These are phyloP conservation scores for Maniola hyperantus DNA, from an alignment of 2,888 invertebrate species.

Conservation along the genomic window DNA sequence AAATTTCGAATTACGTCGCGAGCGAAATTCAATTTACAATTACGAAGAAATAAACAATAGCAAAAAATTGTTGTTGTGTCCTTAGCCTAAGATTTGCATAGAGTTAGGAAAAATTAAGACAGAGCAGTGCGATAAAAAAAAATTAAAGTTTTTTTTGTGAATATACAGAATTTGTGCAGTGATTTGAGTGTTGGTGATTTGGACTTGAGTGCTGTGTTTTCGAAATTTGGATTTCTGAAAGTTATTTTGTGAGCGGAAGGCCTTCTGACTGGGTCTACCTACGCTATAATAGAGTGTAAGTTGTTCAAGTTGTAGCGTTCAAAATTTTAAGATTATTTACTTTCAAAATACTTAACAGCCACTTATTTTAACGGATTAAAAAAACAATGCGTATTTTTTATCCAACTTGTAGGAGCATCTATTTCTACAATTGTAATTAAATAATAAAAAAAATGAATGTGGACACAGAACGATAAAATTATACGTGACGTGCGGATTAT, in stretches of 20 bases:
- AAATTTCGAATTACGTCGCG: constrained; percentile 35
- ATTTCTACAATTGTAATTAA: too few relatives aligned
- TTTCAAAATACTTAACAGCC: too few relatives aligned
- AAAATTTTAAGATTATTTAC: background rate
- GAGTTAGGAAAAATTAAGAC: background rate
- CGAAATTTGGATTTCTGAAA: constrained; percentile 19
- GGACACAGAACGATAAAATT: too few relatives aligned
- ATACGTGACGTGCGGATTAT: too few relatives aligned
- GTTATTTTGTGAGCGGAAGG: constrained; percentile 10
- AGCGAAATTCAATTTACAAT: constrained; percentile 25
- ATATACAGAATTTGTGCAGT: constrained; percentile 2
- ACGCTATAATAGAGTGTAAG: background rate
- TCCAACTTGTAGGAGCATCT: too few relatives aligned
- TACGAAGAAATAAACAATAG: constrained; percentile 9
- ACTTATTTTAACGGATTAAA: too few relatives aligned
- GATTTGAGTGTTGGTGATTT: constrained; percentile 11
- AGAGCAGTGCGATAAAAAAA: background rate
- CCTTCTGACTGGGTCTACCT: background rate
- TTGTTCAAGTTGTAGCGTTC: background rate
- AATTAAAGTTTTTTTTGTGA: background rate
- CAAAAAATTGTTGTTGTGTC: background rate
- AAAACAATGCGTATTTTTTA: too few relatives aligned
- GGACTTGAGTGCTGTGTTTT: constrained; percentile 14
- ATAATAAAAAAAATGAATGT: too few relatives aligned
- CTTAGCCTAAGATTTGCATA: background rate